Evolutionary conservation across 2,113 vertebrate genomes (phyloP), one percentile per base, ranked within the genome.

Genomic region (Pardalotus punctatus): DNA sequence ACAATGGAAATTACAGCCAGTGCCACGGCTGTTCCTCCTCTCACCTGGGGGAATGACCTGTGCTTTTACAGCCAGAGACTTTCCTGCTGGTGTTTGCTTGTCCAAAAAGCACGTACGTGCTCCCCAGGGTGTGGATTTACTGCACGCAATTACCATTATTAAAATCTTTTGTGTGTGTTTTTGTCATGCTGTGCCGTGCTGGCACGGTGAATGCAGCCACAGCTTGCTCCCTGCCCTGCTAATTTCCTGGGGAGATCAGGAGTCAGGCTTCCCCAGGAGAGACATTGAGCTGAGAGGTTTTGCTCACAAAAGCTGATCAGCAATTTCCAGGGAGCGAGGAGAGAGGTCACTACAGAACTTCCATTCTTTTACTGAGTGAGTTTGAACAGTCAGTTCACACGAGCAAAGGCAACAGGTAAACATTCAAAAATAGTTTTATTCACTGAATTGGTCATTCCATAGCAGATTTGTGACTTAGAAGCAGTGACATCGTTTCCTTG

Each of bases 361-460:
- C 8, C 3, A 0, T 27, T 88, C 5, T 67, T 87, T 56, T 31
- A 61, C 19, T 1, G 1, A 21, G 5, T 33, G 6, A 17, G 12
- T 51, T 19, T 76, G 23, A 89, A 45, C 35, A 47, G 27, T 15
- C n/a, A 57, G 15, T 45, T 82, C 23, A 66, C 83, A 47, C 28
- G n/a, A 61, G 38, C 47, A 38, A 72, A 77, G 58, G 42, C 36
- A 45, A 57, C 53, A 69, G 11, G 53, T 48, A 57, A 71, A 53
- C 14, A 3, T 70, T 42, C 2, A 7, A 14, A 70, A 80, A 53
- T 5, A 66, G 16, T 43, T 94, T 80, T 42, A 22, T 18, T 86
- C 36, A 33, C 25, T 35, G 13, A 57, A 62, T 9, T 10, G 10
- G 6, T 47, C 2, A 3, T 91, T 72, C 22, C 24, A 51, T 71